Percentiles rank a stretch among this genome's conserved stretches.
Evolutionary conservation across 1,140 invertebrate species (phyloP).

Genomic region (Hyles euphorbiae): DNA sequence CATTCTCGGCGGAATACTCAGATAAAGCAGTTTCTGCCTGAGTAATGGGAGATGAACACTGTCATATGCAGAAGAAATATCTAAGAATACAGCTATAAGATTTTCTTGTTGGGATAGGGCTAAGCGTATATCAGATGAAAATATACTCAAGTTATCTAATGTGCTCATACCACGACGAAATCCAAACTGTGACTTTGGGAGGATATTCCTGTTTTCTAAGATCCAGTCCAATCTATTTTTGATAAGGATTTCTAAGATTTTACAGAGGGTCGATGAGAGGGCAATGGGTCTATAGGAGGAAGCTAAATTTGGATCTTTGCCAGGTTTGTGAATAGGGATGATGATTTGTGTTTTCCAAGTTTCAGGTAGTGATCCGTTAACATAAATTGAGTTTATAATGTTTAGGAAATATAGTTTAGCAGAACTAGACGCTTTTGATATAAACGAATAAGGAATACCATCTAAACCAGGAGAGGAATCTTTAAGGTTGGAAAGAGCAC

Average conservation of each 20-base stretch:
- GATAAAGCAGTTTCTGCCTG: too few relatives aligned
- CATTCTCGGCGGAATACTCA: too few relatives aligned
- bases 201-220: conserved; percentile 18
- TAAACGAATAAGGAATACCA: too few relatives aligned
- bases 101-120: too few relatives aligned
- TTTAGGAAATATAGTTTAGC: conserved; percentile 5
- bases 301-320: too few relatives aligned
- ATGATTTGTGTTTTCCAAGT: conserved; percentile 32
- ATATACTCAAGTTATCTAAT: conserved; percentile 20
- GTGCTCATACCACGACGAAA: conserved; percentile 29
- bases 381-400: conserved; percentile 18
- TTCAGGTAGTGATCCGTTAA: too few relatives aligned
- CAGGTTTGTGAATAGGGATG: conserved; percentile 19
- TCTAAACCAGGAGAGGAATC: conserved; percentile 7
- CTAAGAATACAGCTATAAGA: too few relatives aligned
- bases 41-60: too few relatives aligned
- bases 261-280: conserved; percentile 22
- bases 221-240: conserved; percentile 27
- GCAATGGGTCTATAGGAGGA: too few relatives aligned
- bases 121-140: too few relatives aligned
- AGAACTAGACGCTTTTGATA: too few relatives aligned
- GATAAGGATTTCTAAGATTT: conserved; percentile 28
- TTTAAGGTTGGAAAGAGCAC: conserved; percentile 4
- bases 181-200: conserved; percentile 23
- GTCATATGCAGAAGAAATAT: too few relatives aligned